A percentile compares a stretch with the other conserved stretches of the same genome.
These are phyloP conservation scores for Tinea trinotella DNA, from an alignment of 2,888 invertebrate species.

Conservation along the genomic window DNA sequence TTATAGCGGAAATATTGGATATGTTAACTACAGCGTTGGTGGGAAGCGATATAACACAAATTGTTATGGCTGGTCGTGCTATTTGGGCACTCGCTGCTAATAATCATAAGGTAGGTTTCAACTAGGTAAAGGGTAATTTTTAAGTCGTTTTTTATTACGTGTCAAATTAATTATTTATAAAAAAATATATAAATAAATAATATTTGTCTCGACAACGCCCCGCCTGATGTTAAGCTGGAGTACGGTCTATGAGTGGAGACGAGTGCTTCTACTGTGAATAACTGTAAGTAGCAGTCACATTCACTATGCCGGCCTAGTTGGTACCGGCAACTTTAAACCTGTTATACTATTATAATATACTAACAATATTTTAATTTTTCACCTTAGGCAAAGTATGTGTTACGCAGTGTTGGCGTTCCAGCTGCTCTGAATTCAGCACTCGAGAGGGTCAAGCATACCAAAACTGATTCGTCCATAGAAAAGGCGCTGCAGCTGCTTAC, in stretches of 20 bases:
- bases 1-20: conserved; percentile 51
- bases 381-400: conserved; percentile 48
- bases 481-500: conserved; percentile 49
- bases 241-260: too few species aligned
- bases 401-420: conserved; percentile 52
- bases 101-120: conserved; percentile 74
- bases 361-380: background rate
- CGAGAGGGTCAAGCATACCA: conserved; percentile 35
- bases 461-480: conserved; percentile 30
- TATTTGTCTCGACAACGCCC: too few species aligned
- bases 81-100: conserved; percentile 80
- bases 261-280: too few species aligned
- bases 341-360: too few species aligned
- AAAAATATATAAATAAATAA: too few species aligned
- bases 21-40: conserved; percentile 44
- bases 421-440: conserved; percentile 42
- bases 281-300: too few species aligned
- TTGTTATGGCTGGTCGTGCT: conserved; percentile 64
- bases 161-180: too few species aligned
- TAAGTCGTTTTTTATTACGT: background rate
- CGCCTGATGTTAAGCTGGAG: too few species aligned
- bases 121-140: too few species aligned
- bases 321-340: too few species aligned
- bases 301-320: too few species aligned
- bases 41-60: conserved; percentile 43